These are phyloP conservation scores for Nineta flava DNA, from an alignment of 2,888 invertebrate species.

Conservation along the genomic window DNA sequence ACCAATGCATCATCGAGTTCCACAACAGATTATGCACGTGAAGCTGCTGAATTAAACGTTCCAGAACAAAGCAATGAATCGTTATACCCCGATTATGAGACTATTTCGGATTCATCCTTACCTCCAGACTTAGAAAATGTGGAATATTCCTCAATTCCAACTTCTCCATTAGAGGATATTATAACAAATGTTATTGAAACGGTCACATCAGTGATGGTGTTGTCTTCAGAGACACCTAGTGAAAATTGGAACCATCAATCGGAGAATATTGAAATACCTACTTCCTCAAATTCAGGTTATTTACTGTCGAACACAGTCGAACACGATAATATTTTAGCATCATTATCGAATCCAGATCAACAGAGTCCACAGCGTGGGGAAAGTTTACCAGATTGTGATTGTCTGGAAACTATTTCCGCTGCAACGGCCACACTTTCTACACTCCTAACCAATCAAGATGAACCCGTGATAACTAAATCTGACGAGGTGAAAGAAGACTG, in stretches of 20 bases:
- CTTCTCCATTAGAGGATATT: constrained; percentile 20
- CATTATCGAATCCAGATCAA: constrained; percentile 32
- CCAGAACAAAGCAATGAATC: not conserved
- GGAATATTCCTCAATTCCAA: not conserved
- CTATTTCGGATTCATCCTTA: constrained; percentile 6
- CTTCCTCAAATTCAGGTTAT: constrained; percentile 41
- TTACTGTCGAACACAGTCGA: constrained; percentile 44
- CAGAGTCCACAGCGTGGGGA: constrained; percentile 20
- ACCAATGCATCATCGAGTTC: constrained; percentile 9
- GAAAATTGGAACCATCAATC: constrained; percentile 29
- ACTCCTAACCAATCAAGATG: constrained; percentile 35
- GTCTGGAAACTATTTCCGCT: constrained; percentile 40
- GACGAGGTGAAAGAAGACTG: constrained; percentile 7
- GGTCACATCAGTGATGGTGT: constrained; percentile 22
- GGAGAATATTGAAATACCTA: constrained; percentile 32
- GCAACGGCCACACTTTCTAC: constrained; percentile 45
- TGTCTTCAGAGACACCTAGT: constrained; percentile 17
- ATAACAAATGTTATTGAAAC: constrained; percentile 27
- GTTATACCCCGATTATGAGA: constrained; percentile 7
- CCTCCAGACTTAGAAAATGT: not conserved
- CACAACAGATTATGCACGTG: constrained; percentile 7
- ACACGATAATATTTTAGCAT: constrained; percentile 37
- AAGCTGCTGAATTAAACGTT: constrained; percentile 4
- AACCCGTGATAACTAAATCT: constrained; percentile 21
- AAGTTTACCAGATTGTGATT: constrained; percentile 32